These are phyloP conservation scores for Drosophila asahinai DNA, from an alignment of 1,140 invertebrate genomes.

Conservation along the genomic window DNA sequence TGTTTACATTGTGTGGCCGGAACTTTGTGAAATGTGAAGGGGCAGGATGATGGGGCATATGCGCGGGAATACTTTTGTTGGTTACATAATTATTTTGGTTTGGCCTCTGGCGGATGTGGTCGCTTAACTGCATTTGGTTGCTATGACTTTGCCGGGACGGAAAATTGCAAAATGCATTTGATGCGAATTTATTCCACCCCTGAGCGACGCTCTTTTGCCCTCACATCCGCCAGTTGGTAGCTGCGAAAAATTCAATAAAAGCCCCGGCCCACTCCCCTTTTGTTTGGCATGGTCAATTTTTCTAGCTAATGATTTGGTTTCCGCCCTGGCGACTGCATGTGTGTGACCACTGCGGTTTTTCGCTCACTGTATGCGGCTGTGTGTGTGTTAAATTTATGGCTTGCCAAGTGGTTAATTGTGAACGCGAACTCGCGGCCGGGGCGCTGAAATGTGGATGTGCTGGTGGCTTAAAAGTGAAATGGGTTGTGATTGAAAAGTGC, in stretches of 20 bases:
- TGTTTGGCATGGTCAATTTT: conserved; percentile 67
- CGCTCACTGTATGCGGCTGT: conserved; percentile 5
- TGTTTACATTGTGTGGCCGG: conserved; percentile 39
- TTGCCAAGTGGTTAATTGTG: conserved; percentile 80
- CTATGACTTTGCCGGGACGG: conserved; percentile 32
- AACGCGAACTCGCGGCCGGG: conserved; percentile 62
- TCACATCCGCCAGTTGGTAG: conserved; percentile 8
- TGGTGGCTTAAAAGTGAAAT: conserved; percentile 49
- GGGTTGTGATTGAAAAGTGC: conserved; percentile 38
- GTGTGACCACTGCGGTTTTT: conserved; percentile 35
- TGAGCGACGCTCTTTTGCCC: background rate
- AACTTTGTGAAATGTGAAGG: conserved; percentile 20
- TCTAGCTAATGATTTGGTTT: conserved; percentile 81
- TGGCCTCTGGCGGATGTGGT: conserved; percentile 62
- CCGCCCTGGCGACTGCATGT: conserved; percentile 38
- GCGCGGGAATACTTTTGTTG: conserved; percentile 59
- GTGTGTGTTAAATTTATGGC: conserved; percentile 78
- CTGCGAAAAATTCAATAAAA: conserved; percentile 55
- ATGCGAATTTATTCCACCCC: conserved; percentile 67
- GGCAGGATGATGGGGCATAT: conserved; percentile 28
- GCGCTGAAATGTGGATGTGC: conserved; percentile 56
- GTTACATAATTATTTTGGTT: conserved; percentile 68
- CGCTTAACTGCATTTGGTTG: conserved; percentile 70
- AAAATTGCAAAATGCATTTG: conserved; percentile 47
- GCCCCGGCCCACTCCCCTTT: background rate